phyloP scores from a whole-genome alignment of 2,797 vertebrate species.

The Tachyglossus aculeatus region DNA sequence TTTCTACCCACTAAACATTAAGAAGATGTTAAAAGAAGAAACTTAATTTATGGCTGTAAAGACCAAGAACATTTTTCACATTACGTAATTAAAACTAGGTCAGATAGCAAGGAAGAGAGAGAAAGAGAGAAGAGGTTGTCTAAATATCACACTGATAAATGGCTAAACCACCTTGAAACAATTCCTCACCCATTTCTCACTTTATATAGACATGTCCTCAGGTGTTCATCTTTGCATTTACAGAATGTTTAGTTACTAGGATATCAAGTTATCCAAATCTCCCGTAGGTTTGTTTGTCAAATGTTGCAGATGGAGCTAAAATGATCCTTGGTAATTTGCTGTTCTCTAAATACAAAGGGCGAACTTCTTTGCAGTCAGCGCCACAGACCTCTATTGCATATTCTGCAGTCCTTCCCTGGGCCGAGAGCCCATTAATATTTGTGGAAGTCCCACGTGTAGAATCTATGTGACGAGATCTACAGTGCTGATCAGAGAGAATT shows the following conservation, averaged over 20 bases:
- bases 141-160: conserved; percentile 62
- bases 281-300: neutral
- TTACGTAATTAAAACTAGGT: conserved; percentile 62
- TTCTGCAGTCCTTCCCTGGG: neutral
- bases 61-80: conserved; percentile 51
- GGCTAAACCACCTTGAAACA: conserved; percentile 40
- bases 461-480: neutral
- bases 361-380: neutral
- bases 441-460: neutral
- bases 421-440: conserved; percentile 10
- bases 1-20: conserved; percentile 34
- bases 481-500: conserved; percentile 16
- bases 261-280: conserved; percentile 10
- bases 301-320: conserved; percentile 17
- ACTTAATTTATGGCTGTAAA: conserved; percentile 56
- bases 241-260: conserved; percentile 20
- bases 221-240: conserved; percentile 22
- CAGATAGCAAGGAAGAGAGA: conserved; percentile 51
- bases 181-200: conserved; percentile 46
- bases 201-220: conserved; percentile 42
- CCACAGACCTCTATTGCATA: neutral
- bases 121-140: conserved; percentile 48
- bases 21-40: conserved; percentile 54
- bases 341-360: conserved; percentile 11
- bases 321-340: neutral